phyloP scores from a whole-genome alignment of 2,113 vertebrate species.

The Anhinga rufa region DNA sequence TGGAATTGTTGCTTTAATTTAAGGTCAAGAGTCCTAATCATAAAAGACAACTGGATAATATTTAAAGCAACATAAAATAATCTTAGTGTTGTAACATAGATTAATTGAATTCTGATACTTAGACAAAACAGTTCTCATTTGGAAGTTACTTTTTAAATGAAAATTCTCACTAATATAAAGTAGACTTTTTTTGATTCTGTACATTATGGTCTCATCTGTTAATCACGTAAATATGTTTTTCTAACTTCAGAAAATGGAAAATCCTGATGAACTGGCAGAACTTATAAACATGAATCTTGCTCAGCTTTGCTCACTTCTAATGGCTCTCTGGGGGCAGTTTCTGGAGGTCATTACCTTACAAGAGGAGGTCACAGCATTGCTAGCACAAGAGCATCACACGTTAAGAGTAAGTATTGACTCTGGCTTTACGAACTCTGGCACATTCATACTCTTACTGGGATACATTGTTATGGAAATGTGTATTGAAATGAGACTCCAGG shows the following conservation, averaged over 20 bases:
- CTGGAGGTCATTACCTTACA: slow-evolving; percentile 91
- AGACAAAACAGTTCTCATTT: neutral
- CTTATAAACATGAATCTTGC: slow-evolving; percentile 99
- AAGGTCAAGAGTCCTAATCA: too few species aligned
- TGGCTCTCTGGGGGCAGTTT: slow-evolving; percentile 98
- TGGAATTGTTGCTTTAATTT: neutral
- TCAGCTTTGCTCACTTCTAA: slow-evolving; percentile 96
- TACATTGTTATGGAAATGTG: neutral
- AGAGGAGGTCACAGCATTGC: slow-evolving; percentile 83
- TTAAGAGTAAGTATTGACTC: slow-evolving; percentile 82
- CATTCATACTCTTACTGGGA: neutral
- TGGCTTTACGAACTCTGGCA: neutral
- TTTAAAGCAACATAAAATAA: neutral
- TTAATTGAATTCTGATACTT: neutral
- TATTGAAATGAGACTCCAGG: neutral
- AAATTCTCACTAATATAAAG: neutral
- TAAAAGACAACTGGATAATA: neutral
- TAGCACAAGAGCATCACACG: slow-evolving; percentile 90
- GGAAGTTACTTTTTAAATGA: neutral
- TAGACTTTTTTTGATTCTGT: neutral
- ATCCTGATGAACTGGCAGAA: slow-evolving; percentile 96
- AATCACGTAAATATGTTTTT: neutral
- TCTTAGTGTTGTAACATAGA: neutral
- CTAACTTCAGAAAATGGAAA: slow-evolving; percentile 84
- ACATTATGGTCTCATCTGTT: neutral